Base-by-base conservation (phyloP, 2,888 invertebrate genomes). In the Apamea monoglypha region DNA sequence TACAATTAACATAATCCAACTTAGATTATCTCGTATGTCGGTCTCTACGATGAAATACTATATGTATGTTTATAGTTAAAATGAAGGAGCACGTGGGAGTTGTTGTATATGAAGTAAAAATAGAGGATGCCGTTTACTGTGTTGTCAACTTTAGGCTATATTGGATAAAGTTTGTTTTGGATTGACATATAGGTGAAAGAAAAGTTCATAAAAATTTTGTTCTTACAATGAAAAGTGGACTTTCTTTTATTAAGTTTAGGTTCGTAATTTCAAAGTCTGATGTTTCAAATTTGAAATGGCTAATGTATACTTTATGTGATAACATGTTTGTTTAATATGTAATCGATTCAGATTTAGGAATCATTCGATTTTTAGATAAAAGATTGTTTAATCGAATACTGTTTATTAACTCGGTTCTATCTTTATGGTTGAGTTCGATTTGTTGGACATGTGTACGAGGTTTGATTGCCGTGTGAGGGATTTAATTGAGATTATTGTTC, bases 281-380 rank as follows among this genome's bases (percentile, higher is more conserved):
- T 36, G 1, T n/a, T 61, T 53, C 7, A 59, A 69, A 64, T 80
- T 61, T 53, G 53, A 66, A 73, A 83, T 73, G 66, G 69, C 67
- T 63, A 70, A 70, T 83, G n/a, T 66, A 73, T 70, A 66, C 73
- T 89, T 89, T 89, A 90, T 89, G 89, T 88, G 90, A 90, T 90
- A 87, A 81, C 84, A 90, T 89, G 81, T 82, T 83, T 83, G 85
- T 90, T 90, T 85, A 83, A 87, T 88, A 86, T 85, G 81, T 88
- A 89, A 90, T 92, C 91, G 91, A 91, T 88, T 90, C 78, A 89
- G 85, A 90, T 92, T 90, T 90, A 89, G 82, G 88, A 78, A 84
- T 83, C 76, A 85, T 89, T 85, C 75, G 84, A 87, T 86, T 76
- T 78, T 79, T 81, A 32, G 85, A 83, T 89, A 88, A 84, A 87